Evolutionary conservation across 2,888 invertebrate species (phyloP), one percentile per base, ranked within the genome.

Genomic region (Ctenicera cuprea): DNA sequence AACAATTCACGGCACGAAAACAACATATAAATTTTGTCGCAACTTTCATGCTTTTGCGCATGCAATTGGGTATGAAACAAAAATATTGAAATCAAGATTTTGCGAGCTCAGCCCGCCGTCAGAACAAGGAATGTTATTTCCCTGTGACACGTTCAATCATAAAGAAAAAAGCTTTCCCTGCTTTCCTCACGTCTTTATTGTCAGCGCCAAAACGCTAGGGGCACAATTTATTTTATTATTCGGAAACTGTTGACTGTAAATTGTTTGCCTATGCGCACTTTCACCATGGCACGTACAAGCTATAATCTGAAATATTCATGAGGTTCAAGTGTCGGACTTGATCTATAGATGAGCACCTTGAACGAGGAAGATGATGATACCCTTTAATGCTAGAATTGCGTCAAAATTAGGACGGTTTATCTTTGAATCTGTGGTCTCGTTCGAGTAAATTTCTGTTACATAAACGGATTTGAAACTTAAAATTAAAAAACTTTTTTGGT

Each of bases 171-270:
- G 73, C 64, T 73, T 69, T 73, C 59, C 43, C 57, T 52, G 38
- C 73, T 68, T 72, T 62, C 57, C 64, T 73, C 69, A 69, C 69
- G 73, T 73, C 69, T 71, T 71, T 63, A 71, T 73, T 73, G 69
- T 65, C 68, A 67, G 54, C 69, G 65, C 43, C 69, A 59, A 63
- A 64, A 65, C 54, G 57, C 59, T 63, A 14, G 41, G 45, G 48
- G 43, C 64, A 63, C 54, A 69, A 73, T 73, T 73, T 73, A 69
- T 73, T 73, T 73, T 64, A 73, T 73, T 73, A 73, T 69, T 69
- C 59, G 48, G 50, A 64, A 64, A 64, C 62, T 64, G 50, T 64
- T 64, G 65, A 66, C 65, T 66, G 65, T 66, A 66, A 66, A 66
- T 66, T 66, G 65, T 66, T 66, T 66, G 65, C 52, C 65, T 66